These are phyloP conservation scores for Drosophila colorata DNA, from an alignment of 2,888 invertebrate genomes.

Conservation along the genomic window DNA sequence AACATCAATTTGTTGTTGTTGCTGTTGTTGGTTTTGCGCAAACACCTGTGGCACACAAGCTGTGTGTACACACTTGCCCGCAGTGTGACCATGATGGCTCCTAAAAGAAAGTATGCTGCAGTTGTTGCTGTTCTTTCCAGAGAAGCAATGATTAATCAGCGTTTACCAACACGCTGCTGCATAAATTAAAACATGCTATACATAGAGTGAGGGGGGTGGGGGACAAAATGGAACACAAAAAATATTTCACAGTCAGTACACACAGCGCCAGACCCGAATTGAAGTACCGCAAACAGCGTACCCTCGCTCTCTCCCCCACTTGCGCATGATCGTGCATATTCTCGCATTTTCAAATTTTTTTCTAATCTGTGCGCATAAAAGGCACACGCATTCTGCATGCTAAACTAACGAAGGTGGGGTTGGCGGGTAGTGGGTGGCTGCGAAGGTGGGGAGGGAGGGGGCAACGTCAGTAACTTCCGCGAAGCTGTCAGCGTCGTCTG, in stretches of 20 bases:
- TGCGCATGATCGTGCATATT: slow-evolving; percentile 42
- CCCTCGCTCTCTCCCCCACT: background rate
- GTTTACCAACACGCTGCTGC: slow-evolving; percentile 45
- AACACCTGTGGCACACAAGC: slow-evolving; percentile 30
- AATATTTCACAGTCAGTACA: slow-evolving; percentile 71
- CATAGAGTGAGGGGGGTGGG: slow-evolving; percentile 5
- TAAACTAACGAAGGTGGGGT: slow-evolving; percentile 27
- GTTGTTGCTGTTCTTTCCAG: slow-evolving; percentile 8
- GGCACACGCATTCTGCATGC: slow-evolving; percentile 58
- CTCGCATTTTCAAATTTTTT: slow-evolving; percentile 35
- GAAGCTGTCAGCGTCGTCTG: slow-evolving; percentile 27
- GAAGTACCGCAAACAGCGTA: slow-evolving; percentile 37
- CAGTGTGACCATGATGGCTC: slow-evolving; percentile 39
- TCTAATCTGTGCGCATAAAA: slow-evolving; percentile 47
- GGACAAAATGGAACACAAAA: slow-evolving; percentile 60
- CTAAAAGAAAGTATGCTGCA: slow-evolving; percentile 49
- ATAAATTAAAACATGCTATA: slow-evolving; percentile 49
- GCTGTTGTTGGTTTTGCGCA: slow-evolving; percentile 25
- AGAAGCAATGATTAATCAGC: slow-evolving; percentile 50
- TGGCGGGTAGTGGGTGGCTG: background rate
- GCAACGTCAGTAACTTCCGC: slow-evolving; percentile 49
- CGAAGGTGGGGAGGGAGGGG: no score
- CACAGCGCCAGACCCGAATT: slow-evolving; percentile 32
- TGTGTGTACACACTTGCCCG: slow-evolving; percentile 48
- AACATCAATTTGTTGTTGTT: slow-evolving; percentile 33